A percentile compares a stretch with the other conserved stretches of the same genome.
Evolutionary conservation across 2,797 vertebrate species (phyloP).

Genomic region (Falco naumanni): DNA sequence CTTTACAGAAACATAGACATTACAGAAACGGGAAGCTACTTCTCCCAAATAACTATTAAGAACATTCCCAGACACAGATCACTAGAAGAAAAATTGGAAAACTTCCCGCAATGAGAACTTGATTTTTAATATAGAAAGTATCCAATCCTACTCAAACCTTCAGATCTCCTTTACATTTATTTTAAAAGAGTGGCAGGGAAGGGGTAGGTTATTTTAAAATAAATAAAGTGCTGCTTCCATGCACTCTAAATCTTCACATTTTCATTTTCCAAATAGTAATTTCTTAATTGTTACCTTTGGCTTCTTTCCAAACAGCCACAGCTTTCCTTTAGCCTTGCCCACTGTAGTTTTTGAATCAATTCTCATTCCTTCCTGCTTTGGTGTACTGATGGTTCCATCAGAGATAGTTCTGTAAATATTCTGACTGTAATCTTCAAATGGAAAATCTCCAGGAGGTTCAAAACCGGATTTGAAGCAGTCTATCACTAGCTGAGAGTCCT

Average conservation of each 20-base stretch:
- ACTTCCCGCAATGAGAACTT: neutral
- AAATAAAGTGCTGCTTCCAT: neutral
- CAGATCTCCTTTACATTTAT: neutral
- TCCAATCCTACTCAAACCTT: neutral
- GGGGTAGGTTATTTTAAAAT: neutral
- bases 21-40: neutral
- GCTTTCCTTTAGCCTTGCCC: conserved; percentile 94
- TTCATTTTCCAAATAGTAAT: conserved; percentile 17
- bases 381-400: conserved; percentile 92
- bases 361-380: conserved; percentile 85
- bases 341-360: conserved; percentile 89
- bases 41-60: neutral
- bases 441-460: conserved; percentile 93
- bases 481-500: conserved; percentile 94
- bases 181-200: neutral
- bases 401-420: conserved; percentile 95
- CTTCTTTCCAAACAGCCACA: conserved; percentile 99
- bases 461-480: conserved; percentile 99
- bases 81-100: neutral
- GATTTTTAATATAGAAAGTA: neutral
- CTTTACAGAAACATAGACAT: neutral
- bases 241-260: neutral
- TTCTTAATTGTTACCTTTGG: conserved; percentile 88
- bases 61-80: neutral
- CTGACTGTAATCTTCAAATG: conserved; percentile 98